Evolutionary conservation across 2,113 vertebrate species (phyloP).

Genomic region (Lipophrys pholis): DNA sequence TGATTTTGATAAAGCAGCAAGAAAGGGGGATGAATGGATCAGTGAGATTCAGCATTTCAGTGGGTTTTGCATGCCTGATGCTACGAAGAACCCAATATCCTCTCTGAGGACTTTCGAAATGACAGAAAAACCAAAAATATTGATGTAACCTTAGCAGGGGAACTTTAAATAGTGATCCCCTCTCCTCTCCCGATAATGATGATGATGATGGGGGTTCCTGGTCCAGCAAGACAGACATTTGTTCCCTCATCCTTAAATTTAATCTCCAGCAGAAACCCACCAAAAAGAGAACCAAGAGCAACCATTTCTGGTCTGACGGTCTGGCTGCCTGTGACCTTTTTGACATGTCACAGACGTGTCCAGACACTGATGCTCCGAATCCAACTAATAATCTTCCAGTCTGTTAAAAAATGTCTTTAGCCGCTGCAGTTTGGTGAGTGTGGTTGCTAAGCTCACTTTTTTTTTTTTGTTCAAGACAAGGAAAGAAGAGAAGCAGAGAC

Average conservation of each 20-base stretch:
- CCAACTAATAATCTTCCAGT: conserved; percentile 32
- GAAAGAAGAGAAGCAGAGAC: conserved; percentile 55
- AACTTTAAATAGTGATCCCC: conserved; percentile 9
- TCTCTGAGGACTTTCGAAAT: conserved; percentile 18
- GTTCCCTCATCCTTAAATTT: conserved; percentile 22
- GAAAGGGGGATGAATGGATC: neutral
- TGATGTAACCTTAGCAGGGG: conserved; percentile 14
- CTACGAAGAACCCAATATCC: neutral
- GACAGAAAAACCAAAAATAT: conserved; percentile 21
- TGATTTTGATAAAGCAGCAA: too few relatives aligned
- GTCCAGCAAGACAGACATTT: conserved; percentile 31
- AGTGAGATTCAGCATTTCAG: neutral
- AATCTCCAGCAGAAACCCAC: conserved; percentile 4
- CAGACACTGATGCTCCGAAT: conserved; percentile 27
- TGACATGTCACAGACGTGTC: conserved; percentile 15
- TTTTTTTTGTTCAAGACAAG: conserved; percentile 26
- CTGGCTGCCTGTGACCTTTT: conserved; percentile 19
- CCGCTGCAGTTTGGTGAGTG: conserved; percentile 42
- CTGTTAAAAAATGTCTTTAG: conserved; percentile 45
- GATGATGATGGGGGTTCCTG: neutral
- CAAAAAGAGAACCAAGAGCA: conserved; percentile 14
- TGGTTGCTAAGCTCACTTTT: conserved; percentile 55
- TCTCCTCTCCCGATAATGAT: neutral
- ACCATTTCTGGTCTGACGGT: neutral
- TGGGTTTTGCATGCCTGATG: conserved; percentile 10